A percentile compares a stretch with the other conserved stretches of the same genome.
Evolutionary conservation across 2,113 vertebrate genomes (phyloP).

Genomic region (Indicator maculatus): DNA sequence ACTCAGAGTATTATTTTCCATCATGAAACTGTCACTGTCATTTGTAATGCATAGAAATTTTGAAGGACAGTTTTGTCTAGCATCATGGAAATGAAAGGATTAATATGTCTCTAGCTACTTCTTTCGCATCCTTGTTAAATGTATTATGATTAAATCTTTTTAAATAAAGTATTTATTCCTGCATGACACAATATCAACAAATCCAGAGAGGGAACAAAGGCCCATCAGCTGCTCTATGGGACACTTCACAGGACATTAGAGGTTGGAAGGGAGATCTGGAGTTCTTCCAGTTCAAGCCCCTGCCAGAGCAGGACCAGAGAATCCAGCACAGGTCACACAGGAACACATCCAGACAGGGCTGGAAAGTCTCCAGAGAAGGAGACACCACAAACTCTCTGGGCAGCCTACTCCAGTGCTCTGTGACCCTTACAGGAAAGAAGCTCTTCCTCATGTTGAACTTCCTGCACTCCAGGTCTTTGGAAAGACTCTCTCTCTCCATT

Average conservation of each 20-base stretch:
- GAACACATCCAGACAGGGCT: too few relatives aligned
- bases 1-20: not conserved
- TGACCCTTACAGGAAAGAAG: too few relatives aligned
- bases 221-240: not conserved
- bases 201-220: not conserved
- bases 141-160: not conserved
- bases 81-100: conserved; percentile 4
- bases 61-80: conserved; percentile 11
- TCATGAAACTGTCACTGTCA: conserved; percentile 33
- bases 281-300: too few relatives aligned
- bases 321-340: too few relatives aligned
- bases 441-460: too few relatives aligned
- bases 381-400: too few relatives aligned
- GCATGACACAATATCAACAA: not conserved
- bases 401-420: too few relatives aligned
- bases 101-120: not conserved
- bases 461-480: too few relatives aligned
- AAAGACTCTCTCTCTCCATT: too few relatives aligned
- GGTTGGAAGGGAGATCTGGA: too few relatives aligned
- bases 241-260: not conserved
- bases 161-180: not conserved
- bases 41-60: not conserved
- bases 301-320: too few relatives aligned
- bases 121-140: not conserved
- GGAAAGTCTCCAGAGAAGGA: too few relatives aligned